A percentile compares a stretch with the other conserved stretches of the same genome.
Evolutionary conservation across 2,113 vertebrate genomes (phyloP).

Genomic region (Panurus biarmicus): DNA sequence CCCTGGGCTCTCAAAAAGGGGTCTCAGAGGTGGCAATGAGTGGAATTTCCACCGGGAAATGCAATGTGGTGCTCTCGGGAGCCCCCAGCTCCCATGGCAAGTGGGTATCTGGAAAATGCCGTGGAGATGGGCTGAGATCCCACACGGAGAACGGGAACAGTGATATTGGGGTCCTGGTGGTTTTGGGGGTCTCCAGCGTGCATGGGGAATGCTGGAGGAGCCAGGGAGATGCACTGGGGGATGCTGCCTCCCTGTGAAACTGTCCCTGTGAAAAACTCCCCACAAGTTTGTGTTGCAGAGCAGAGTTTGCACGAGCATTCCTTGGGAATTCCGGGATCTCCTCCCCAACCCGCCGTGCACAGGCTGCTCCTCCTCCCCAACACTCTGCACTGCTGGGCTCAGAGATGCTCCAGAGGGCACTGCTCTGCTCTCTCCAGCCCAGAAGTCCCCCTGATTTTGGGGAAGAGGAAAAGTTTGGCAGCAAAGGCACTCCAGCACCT

Average conservation of each 20-base stretch:
- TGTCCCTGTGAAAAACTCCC: rapidly evolving
- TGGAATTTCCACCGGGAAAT: neutral
- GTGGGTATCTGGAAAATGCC: neutral
- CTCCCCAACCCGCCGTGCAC: rapidly evolving
- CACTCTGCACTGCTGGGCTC: neutral
- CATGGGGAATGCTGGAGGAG: neutral
- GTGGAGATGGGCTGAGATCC: neutral
- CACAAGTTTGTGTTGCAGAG: neutral
- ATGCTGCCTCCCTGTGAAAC: neutral
- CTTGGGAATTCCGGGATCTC: neutral
- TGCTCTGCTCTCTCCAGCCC: neutral
- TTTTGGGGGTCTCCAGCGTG: rapidly evolving
- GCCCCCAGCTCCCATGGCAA: rapidly evolving
- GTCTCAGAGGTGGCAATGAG: neutral
- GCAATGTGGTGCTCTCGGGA: neutral
- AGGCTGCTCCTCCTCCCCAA: neutral
- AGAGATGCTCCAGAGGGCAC: neutral
- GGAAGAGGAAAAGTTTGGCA: neutral
- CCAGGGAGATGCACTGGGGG: neutral
- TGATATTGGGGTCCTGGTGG: neutral
- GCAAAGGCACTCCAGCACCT: neutral
- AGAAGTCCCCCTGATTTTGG: neutral
- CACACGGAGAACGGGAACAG: neutral
- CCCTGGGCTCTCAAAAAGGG: neutral
- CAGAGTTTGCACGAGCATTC: neutral